Evolutionary conservation across 2,888 invertebrate genomes (phyloP).

Genomic region (Nephrotoma appendiculata): DNA sequence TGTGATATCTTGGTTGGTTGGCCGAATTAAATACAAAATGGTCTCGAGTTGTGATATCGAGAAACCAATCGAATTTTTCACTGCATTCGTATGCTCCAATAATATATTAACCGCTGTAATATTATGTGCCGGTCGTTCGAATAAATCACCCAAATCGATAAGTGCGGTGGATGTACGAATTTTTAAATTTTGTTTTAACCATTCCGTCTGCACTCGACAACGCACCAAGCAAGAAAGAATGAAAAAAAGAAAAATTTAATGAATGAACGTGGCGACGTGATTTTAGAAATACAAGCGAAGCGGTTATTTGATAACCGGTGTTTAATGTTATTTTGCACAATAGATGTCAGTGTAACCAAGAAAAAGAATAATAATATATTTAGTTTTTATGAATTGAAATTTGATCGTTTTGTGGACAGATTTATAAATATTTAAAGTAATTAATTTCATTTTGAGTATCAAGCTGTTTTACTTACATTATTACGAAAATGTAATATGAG

Average conservation of each 20-base stretch:
- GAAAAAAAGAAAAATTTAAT: neutral
- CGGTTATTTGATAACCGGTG: neutral
- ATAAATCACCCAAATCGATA: constrained; percentile 53
- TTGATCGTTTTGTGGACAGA: neutral
- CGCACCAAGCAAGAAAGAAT: constrained; percentile 3
- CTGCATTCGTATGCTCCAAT: constrained; percentile 48
- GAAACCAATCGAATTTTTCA: constrained; percentile 57
- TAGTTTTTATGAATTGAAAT: neutral
- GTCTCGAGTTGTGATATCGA: constrained; percentile 40
- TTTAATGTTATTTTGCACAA: neutral
- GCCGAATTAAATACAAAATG: constrained; percentile 32
- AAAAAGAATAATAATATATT: neutral
- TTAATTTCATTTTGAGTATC: neutral
- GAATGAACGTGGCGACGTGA: neutral
- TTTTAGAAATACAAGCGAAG: neutral
- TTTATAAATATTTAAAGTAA: neutral
- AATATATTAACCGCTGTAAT: constrained; percentile 59
- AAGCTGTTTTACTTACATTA: constrained; percentile 41
- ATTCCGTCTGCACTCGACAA: constrained; percentile 45
- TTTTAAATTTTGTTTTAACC: constrained; percentile 59
- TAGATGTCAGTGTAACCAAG: neutral
- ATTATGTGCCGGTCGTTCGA: constrained; percentile 65
- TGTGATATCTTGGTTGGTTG: constrained; percentile 22
- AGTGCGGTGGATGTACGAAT: constrained; percentile 44
- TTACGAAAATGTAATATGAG: constrained; percentile 66